Conservation (phyloP, 2,797 vertebrate genomes). For the Pangasius sanitwongsei region DNA sequence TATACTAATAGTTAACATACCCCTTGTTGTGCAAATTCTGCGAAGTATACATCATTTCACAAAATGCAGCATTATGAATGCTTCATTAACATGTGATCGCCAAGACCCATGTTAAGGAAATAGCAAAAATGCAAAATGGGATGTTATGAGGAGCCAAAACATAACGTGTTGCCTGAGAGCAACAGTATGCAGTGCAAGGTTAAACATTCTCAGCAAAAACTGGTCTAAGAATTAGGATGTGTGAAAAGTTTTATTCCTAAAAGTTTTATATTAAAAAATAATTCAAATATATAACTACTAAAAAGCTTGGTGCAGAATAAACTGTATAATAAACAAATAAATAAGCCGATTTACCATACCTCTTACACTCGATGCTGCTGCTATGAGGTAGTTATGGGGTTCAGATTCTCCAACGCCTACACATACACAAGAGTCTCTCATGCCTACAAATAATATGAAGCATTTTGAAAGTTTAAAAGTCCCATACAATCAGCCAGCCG, state of each 20-base stretch:
- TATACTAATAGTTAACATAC: neutral
- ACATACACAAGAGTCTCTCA: neutral
- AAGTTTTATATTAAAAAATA: neutral
- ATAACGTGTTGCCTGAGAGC: neutral
- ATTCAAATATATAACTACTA: neutral
- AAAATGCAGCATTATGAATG: neutral
- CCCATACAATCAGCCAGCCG: neutral
- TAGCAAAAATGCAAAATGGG: neutral
- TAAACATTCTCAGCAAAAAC: neutral
- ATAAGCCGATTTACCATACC: neutral
- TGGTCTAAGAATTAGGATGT: neutral
- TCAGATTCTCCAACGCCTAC: neutral
- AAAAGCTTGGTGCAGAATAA: neutral
- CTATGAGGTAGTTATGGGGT: neutral
- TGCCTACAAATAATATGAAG: neutral
- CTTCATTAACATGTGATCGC: neutral
- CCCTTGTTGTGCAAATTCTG: no score
- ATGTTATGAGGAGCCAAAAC: neutral
- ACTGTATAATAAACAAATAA: neutral
- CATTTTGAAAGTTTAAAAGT: neutral
- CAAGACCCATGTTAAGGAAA: neutral
- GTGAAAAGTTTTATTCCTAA: neutral
- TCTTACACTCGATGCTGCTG: neutral
- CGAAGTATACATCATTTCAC: neutral
- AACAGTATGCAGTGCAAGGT: neutral